Conservation (phyloP, 1,140 invertebrate genomes). For the Drosophila miranda region DNA sequence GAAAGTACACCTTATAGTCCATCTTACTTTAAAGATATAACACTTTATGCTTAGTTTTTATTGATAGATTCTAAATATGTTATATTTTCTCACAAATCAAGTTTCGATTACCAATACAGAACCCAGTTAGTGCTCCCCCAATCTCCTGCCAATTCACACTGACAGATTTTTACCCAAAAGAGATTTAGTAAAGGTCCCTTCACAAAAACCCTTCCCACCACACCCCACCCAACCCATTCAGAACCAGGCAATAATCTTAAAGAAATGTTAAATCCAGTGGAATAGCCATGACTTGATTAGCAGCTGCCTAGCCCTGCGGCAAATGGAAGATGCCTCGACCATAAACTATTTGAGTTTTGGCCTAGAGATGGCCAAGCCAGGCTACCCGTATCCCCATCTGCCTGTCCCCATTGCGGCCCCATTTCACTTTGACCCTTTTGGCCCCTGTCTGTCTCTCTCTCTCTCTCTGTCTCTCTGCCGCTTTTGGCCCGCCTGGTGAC, state of each 20-base stretch:
- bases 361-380: slow-evolving; percentile 25
- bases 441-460: slow-evolving; percentile 19
- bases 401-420: slow-evolving; percentile 30
- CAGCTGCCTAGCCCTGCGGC: slow-evolving; percentile 34
- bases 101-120: no score
- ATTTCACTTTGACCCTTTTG: slow-evolving; percentile 61
- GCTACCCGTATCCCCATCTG: slow-evolving; percentile 30
- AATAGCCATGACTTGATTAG: slow-evolving; percentile 41
- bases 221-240: slow-evolving; percentile 8
- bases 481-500: slow-evolving; percentile 14
- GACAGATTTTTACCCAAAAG: no score
- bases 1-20: no score
- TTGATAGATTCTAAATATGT: no score
- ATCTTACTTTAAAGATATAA: no score
- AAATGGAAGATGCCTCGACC: slow-evolving; percentile 26
- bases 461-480: background rate
- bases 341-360: slow-evolving; percentile 46
- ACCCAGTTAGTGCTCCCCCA: no score
- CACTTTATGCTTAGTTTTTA: no score
- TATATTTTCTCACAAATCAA: no score
- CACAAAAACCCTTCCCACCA: no score
- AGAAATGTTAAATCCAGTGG: slow-evolving; percentile 37
- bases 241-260: slow-evolving; percentile 7
- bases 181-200: no score
- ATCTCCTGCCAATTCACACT: no score